These are phyloP conservation scores for Agelastica alni DNA, from an alignment of 2,888 invertebrate species.

Conservation along the genomic window DNA sequence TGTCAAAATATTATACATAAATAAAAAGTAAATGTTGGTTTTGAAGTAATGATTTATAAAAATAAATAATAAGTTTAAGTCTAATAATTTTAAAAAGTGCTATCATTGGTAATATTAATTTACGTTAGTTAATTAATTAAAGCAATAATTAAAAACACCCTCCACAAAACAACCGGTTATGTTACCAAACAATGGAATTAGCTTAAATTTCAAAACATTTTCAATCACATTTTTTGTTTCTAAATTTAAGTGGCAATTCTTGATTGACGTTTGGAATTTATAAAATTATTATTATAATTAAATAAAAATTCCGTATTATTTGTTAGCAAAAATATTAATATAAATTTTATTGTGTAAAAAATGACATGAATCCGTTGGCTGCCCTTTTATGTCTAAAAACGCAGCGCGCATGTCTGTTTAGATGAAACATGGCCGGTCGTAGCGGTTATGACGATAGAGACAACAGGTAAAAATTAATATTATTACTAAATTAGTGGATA, in stretches of 20 bases:
- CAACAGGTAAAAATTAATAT: slow-evolving; percentile 68
- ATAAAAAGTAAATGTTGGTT: no score
- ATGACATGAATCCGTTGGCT: slow-evolving; percentile 48
- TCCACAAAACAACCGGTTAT: no score
- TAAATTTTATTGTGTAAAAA: slow-evolving; percentile 34
- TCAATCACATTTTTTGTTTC: slow-evolving; percentile 12
- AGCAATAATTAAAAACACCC: no score
- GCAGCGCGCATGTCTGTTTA: slow-evolving; percentile 48
- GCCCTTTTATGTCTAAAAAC: slow-evolving; percentile 37
- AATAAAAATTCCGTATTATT: slow-evolving; percentile 1
- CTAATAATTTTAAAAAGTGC: no score
- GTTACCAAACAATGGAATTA: slow-evolving; percentile 7
- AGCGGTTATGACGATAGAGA: slow-evolving; percentile 80
- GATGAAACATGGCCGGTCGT: slow-evolving; percentile 85
- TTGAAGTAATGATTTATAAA: no score
- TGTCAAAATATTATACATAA: no score
- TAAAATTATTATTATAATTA: slow-evolving; percentile 10
- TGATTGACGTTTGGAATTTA: slow-evolving; percentile 18
- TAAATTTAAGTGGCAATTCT: slow-evolving; percentile 23
- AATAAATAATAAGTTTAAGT: no score
- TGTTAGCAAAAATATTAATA: slow-evolving; percentile 2
- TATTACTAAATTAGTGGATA: slow-evolving; percentile 29
- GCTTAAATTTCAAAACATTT: slow-evolving; percentile 1
- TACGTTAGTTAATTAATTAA: no score
- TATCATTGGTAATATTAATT: no score